Evolutionary conservation across 2,888 invertebrate genomes (phyloP).

Genomic region (Hanleya hanleyi): DNA sequence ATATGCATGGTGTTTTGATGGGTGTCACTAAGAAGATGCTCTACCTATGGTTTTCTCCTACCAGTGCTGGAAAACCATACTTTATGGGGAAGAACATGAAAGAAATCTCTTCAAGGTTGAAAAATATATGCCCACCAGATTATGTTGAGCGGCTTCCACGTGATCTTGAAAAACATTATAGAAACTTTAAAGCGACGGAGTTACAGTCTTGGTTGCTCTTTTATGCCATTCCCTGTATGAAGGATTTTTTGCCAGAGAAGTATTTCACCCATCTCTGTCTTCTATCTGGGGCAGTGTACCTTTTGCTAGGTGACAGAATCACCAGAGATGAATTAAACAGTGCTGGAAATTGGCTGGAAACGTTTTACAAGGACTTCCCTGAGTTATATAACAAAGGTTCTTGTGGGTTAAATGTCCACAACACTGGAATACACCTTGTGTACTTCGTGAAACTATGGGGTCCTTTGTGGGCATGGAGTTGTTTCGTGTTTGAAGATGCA

Average conservation of each 20-base stretch:
- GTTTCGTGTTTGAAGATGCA: too few relatives aligned
- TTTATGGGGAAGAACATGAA: slow-evolving; percentile 23
- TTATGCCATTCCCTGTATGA: slow-evolving; percentile 22
- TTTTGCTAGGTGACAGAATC: slow-evolving; percentile 15
- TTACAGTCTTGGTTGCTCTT: slow-evolving; percentile 26
- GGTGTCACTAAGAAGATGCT: slow-evolving; percentile 8
- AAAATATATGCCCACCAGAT: slow-evolving; percentile 16
- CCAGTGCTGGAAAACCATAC: slow-evolving; percentile 10
- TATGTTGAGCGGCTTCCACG: slow-evolving; percentile 24
- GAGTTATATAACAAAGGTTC: slow-evolving; percentile 9
- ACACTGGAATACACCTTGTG: slow-evolving; percentile 16
- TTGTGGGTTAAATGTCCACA: slow-evolving; percentile 26
- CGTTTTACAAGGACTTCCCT: slow-evolving; percentile 9
- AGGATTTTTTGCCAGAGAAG: slow-evolving; percentile 10
- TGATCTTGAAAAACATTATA: slow-evolving; percentile 23
- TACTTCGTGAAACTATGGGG: slow-evolving; percentile 19
- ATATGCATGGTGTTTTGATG: slow-evolving; percentile 29
- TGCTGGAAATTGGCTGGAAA: slow-evolving; percentile 9
- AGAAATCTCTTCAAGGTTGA: slow-evolving; percentile 13
- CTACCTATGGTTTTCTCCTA: slow-evolving; percentile 15
- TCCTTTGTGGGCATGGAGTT: too few relatives aligned
- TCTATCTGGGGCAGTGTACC: slow-evolving; percentile 16
- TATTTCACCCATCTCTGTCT: slow-evolving; percentile 14
- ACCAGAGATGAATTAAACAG: not conserved
- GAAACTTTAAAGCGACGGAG: slow-evolving; percentile 28